Conservation (phyloP, 92 coral and sea anemone genomes). For the Zoanthus sociatus region DNA sequence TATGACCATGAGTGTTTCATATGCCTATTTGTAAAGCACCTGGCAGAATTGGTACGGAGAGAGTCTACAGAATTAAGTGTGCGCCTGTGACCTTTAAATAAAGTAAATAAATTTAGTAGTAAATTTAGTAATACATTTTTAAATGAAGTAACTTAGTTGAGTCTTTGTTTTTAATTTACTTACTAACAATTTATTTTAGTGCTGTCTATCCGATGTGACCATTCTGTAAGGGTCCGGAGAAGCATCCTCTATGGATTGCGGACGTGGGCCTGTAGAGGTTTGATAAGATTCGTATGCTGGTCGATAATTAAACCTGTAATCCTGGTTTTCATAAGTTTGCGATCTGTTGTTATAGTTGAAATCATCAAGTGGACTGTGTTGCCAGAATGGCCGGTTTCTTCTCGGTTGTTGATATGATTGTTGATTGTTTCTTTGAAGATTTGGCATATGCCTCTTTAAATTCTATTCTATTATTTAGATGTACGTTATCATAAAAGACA, state of each 20-base stretch:
- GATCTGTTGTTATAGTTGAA: neutral
- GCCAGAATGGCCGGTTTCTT: conserved; percentile 37
- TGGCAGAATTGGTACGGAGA: conserved; percentile 18
- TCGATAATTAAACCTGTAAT: conserved; percentile 9
- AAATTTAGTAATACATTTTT: no score
- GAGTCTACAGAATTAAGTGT: neutral
- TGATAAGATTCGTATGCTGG: conserved; percentile 11
- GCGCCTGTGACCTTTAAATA: neutral
- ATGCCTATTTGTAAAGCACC: conserved; percentile 21
- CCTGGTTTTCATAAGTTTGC: neutral
- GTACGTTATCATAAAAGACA: no score
- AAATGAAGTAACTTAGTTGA: neutral
- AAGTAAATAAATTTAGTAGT: neutral
- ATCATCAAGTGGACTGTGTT: neutral
- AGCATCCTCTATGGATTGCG: conserved; percentile 26
- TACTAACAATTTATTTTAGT: neutral
- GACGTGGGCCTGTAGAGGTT: conserved; percentile 10
- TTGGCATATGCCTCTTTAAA: conserved; percentile 36
- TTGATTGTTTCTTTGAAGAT: conserved; percentile 27
- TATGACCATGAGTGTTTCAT: conserved; percentile 35
- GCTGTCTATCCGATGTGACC: conserved; percentile 9
- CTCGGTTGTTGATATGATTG: neutral
- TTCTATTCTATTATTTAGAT: conserved; percentile 40
- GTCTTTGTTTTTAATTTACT: conserved; percentile 5
- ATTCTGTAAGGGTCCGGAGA: conserved; percentile 14